Percentiles rank a stretch among this genome's conserved stretches.
These are phyloP conservation scores for Lycaon pictus DNA, from an alignment of 2,113 vertebrate genomes.

Conservation along the genomic window DNA sequence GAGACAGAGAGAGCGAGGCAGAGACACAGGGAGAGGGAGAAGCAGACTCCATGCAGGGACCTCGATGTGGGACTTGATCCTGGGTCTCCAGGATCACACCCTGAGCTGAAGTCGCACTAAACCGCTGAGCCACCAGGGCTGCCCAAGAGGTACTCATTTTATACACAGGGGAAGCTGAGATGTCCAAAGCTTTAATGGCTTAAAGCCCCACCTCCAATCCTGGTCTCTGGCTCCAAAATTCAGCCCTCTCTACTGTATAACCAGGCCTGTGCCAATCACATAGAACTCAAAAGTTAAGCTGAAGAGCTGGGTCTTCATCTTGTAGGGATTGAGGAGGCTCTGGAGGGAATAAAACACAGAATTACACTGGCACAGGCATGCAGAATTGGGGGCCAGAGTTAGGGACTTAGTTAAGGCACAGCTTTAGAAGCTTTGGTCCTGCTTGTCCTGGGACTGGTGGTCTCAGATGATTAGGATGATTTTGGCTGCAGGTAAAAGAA, in stretches of 20 bases:
- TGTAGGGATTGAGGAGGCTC: neutral
- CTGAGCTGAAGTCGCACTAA: too few relatives aligned
- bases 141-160: neutral
- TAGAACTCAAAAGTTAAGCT: neutral
- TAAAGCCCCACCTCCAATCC: neutral
- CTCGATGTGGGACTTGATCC: too few relatives aligned
- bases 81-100: too few relatives aligned
- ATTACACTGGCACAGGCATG: neutral
- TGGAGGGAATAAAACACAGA: neutral
- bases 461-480: neutral
- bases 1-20: too few relatives aligned
- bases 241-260: neutral
- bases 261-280: neutral
- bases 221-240: neutral
- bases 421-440: neutral
- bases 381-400: neutral
- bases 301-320: neutral
- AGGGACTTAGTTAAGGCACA: neutral
- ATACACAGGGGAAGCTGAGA: neutral
- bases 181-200: neutral
- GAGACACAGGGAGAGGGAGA: too few relatives aligned
- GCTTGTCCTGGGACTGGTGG: neutral
- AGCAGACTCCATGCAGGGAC: too few relatives aligned
- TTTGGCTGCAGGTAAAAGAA: neutral
- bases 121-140: too few relatives aligned